Conservation (phyloP, 2,113 vertebrate species). For the Trinectes maculatus region DNA sequence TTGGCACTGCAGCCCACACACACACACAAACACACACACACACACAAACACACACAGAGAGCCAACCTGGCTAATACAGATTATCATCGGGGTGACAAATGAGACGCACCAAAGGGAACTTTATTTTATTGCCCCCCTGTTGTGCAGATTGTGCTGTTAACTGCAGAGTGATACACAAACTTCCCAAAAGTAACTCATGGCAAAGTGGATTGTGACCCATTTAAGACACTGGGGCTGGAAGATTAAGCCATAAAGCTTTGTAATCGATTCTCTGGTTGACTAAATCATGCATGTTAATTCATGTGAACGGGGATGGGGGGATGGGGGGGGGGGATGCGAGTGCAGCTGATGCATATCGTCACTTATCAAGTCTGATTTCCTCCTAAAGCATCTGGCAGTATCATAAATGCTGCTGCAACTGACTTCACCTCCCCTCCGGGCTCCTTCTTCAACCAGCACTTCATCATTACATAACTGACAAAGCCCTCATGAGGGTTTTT, state of each 20-base stretch:
- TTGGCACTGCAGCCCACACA: slow-evolving; percentile 54
- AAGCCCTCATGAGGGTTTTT: too few relatives aligned
- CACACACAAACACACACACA: too few relatives aligned
- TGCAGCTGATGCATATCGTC: slow-evolving; percentile 42
- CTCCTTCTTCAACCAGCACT: slow-evolving; percentile 30
- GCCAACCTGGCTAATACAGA: slow-evolving; percentile 54
- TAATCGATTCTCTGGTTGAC: slow-evolving; percentile 12
- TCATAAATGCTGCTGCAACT: slow-evolving; percentile 36
- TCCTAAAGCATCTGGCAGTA: slow-evolving; percentile 58
- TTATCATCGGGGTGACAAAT: slow-evolving; percentile 72
- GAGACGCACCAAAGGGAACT: slow-evolving; percentile 16
- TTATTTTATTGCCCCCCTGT: slow-evolving; percentile 4
- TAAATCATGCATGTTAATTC: slow-evolving; percentile 17
- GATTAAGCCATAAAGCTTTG: slow-evolving; percentile 10
- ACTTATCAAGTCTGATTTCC: slow-evolving; percentile 22
- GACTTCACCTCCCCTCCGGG: slow-evolving; percentile 47
- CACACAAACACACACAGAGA: slow-evolving; percentile 61
- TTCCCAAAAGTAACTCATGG: background rate
- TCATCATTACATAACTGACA: slow-evolving; percentile 47
- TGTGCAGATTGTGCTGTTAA: slow-evolving; percentile 19
- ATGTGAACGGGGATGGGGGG: background rate
- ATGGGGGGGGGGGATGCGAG: slow-evolving; percentile 6
- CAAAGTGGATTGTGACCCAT: background rate
- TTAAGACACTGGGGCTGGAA: background rate
- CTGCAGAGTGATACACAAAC: slow-evolving; percentile 5